phyloP scores from a whole-genome alignment of 2,888 invertebrate genomes.

The Dicyrtoma fusca region DNA sequence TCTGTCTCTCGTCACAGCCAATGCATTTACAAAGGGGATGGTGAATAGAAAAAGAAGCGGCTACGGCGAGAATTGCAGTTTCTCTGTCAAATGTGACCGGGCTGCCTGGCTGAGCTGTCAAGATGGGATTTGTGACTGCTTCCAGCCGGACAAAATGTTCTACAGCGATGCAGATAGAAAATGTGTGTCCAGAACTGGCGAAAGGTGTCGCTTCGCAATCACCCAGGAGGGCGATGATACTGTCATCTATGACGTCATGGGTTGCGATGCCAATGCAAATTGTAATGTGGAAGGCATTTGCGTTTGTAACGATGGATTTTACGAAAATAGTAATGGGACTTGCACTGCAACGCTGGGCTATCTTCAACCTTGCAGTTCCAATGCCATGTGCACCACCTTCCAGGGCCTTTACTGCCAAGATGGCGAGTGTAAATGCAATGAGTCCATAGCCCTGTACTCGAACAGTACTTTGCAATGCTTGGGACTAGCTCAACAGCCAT shows the following conservation, averaged over 20 bases:
- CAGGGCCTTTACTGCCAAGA: too few relatives aligned
- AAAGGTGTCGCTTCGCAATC: slow-evolving; percentile 15
- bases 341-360: background rate
- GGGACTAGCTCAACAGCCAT: background rate
- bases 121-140: slow-evolving; percentile 14
- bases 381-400: too few relatives aligned
- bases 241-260: slow-evolving; percentile 12
- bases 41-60: slow-evolving; percentile 12
- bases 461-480: background rate
- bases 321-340: slow-evolving; percentile 9
- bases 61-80: slow-evolving; percentile 16
- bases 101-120: slow-evolving; percentile 20
- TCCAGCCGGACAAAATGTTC: slow-evolving; percentile 10
- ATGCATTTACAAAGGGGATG: too few relatives aligned
- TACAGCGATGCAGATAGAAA: background rate
- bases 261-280: slow-evolving; percentile 11
- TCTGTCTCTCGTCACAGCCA: too few relatives aligned
- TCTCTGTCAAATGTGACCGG: slow-evolving; percentile 13
- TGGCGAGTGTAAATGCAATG: too few relatives aligned
- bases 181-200: slow-evolving; percentile 20
- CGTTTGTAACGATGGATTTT: slow-evolving; percentile 8
- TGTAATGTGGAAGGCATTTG: slow-evolving; percentile 24
- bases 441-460: too few relatives aligned
- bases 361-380: background rate
- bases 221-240: background rate